phyloP scores from a whole-genome alignment of 2,113 vertebrate genomes.

The Gambusia affinis region DNA sequence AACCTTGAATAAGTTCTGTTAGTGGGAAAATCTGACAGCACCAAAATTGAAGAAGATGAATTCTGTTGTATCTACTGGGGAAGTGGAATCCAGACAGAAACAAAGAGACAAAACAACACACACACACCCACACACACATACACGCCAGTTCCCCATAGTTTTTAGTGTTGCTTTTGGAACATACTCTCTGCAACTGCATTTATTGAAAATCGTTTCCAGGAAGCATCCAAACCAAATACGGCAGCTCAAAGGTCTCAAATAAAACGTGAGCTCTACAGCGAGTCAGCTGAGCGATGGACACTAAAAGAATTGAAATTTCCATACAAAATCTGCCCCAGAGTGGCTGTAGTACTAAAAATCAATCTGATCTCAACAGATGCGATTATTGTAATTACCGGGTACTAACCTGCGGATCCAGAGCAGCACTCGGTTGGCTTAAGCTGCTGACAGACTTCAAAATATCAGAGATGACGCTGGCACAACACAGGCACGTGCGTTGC shows the following conservation, averaged over 20 bases:
- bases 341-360: background rate
- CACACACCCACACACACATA: too few species aligned
- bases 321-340: background rate
- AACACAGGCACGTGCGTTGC: background rate
- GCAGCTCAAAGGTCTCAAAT: background rate
- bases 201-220: background rate
- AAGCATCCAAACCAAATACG: background rate
- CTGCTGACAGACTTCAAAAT: conserved; percentile 27
- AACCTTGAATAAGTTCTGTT: background rate
- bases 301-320: background rate
- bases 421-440: conserved; percentile 17
- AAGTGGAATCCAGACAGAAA: background rate
- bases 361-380: background rate
- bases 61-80: background rate
- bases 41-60: background rate
- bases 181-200: background rate
- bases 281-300: background rate
- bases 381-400: conserved; percentile 12
- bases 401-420: conserved; percentile 1
- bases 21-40: background rate
- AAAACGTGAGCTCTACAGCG: background rate
- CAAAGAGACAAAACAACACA: background rate
- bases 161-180: background rate
- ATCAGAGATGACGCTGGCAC: conserved; percentile 3
- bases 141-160: background rate